A percentile compares a stretch with the other conserved stretches of the same genome.
These are phyloP conservation scores for Microtus montanus DNA, from an alignment of 2,113 vertebrate species.

Conservation along the genomic window DNA sequence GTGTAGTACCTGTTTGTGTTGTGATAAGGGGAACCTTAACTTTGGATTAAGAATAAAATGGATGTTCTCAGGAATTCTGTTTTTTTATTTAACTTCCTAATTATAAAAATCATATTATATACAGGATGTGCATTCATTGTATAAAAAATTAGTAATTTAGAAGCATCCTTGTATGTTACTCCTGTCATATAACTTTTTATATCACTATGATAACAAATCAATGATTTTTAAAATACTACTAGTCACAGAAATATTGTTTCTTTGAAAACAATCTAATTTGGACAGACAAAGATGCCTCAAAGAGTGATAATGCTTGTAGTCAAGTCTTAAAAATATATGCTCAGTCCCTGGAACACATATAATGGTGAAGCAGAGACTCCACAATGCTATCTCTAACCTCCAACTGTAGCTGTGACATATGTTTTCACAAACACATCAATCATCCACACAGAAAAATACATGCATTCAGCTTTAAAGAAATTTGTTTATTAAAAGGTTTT, in stretches of 20 bases:
- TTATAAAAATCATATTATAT: neutral
- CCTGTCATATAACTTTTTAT: neutral
- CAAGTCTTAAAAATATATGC: neutral
- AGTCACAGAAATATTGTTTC: neutral
- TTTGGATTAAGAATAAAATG: neutral
- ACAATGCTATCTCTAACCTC: neutral
- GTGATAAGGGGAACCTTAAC: neutral
- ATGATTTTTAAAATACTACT: neutral
- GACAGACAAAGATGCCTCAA: neutral
- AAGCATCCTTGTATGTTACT: neutral
- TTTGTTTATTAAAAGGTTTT: neutral
- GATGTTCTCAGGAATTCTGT: neutral
- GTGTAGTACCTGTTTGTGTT: neutral
- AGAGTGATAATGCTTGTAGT: neutral
- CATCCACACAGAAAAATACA: neutral
- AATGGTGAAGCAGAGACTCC: neutral
- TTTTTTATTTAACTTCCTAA: neutral
- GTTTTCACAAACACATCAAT: neutral
- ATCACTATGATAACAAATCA: neutral
- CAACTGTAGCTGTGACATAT: neutral
- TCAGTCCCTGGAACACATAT: neutral
- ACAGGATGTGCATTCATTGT: neutral
- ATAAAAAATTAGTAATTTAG: neutral
- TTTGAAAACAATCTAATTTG: neutral
- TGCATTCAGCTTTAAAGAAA: neutral